phyloP scores from a whole-genome alignment of 2,888 invertebrate species.

The Linnaemya vulpina region DNA sequence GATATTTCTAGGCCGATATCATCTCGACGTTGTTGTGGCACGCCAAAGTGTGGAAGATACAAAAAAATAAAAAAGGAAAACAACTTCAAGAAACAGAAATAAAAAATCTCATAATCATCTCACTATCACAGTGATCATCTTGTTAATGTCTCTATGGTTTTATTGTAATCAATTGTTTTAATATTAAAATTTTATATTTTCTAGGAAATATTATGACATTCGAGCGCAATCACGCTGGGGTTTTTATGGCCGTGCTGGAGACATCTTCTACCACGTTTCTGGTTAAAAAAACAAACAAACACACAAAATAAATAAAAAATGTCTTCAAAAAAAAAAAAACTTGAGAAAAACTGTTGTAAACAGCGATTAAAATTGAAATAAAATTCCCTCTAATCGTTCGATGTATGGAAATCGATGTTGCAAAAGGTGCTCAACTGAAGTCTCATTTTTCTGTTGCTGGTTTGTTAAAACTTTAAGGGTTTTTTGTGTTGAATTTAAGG shows the following conservation, averaged over 20 bases:
- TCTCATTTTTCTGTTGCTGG: constrained; percentile 9
- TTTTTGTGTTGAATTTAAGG: constrained; percentile 27
- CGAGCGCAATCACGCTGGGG: constrained; percentile 79
- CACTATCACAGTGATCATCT: constrained; percentile 44
- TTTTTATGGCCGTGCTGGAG: constrained; percentile 76
- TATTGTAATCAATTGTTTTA: constrained; percentile 65
- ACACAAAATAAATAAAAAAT: no score
- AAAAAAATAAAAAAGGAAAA: neutral
- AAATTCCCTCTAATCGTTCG: constrained; percentile 40
- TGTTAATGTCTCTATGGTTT: constrained; percentile 62
- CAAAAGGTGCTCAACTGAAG: constrained; percentile 50
- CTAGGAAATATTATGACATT: constrained; percentile 81
- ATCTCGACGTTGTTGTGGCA: constrained; percentile 33
- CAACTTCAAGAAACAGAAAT: constrained; percentile 6
- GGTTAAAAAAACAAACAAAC: neutral
- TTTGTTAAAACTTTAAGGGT: constrained; percentile 17
- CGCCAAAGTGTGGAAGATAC: constrained; percentile 34
- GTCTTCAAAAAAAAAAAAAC: neutral
- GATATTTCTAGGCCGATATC: constrained; percentile 55
- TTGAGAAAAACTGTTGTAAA: neutral
- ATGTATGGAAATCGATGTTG: constrained; percentile 44
- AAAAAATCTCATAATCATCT: constrained; percentile 40
- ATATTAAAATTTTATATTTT: constrained; percentile 74
- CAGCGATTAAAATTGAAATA: constrained; percentile 16
- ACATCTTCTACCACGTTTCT: constrained; percentile 16